These are phyloP conservation scores for Hipparchia sbordonii DNA, from an alignment of 2,888 invertebrate species.

Conservation along the genomic window DNA sequence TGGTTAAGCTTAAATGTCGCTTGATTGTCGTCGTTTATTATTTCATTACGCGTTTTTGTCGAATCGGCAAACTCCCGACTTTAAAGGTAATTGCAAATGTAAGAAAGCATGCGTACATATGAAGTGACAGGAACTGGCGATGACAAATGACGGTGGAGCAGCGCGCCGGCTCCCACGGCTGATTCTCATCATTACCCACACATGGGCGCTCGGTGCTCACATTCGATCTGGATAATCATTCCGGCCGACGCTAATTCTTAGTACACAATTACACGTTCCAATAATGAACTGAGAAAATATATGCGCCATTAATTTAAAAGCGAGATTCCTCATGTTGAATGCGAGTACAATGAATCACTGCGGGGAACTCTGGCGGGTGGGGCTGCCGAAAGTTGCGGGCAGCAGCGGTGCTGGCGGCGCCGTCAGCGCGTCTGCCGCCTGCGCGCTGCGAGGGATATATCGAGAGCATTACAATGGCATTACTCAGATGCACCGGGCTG, in stretches of 20 bases:
- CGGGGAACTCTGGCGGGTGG: constrained; percentile 27
- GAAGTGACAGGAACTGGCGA: constrained; percentile 72
- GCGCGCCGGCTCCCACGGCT: constrained; percentile 65
- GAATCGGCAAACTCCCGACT: constrained; percentile 66
- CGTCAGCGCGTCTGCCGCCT: constrained; percentile 71
- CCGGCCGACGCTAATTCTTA: constrained; percentile 45
- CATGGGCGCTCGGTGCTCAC: constrained; percentile 42
- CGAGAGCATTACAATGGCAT: constrained; percentile 81
- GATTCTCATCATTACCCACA: constrained; percentile 64
- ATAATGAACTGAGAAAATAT: constrained; percentile 41
- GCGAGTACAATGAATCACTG: constrained; percentile 36
- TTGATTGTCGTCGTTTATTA: constrained; percentile 60
- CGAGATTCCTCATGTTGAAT: constrained; percentile 33
- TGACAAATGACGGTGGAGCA: constrained; percentile 72
- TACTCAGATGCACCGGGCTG: constrained; percentile 82
- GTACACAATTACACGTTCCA: constrained; percentile 41
- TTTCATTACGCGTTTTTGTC: constrained; percentile 58
- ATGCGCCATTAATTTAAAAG: constrained; percentile 43
- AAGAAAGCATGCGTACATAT: constrained; percentile 68
- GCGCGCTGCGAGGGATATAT: constrained; percentile 71
- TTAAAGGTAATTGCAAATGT: constrained; percentile 75
- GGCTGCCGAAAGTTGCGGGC: constrained; percentile 27
- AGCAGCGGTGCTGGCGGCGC: constrained; percentile 50
- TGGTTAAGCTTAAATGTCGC: constrained; percentile 40
- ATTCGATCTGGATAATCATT: constrained; percentile 50